Evolutionary conservation across 2,113 vertebrate species (phyloP), one percentile per base, ranked within the genome.

Genomic region (Salvelinus namaycush): DNA sequence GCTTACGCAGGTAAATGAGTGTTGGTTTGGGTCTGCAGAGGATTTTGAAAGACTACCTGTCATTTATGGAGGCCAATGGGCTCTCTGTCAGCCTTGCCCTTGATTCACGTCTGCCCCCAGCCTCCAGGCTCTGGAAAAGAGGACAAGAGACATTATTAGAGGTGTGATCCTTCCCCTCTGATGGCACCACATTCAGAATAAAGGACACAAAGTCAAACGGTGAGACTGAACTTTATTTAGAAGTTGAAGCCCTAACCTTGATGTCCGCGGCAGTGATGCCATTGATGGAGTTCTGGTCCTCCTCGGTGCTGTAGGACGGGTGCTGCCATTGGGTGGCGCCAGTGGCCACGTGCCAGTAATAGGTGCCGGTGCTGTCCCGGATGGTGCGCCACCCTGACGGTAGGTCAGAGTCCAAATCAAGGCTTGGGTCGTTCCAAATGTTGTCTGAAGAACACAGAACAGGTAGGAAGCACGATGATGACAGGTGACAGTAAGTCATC

Each of bases 251-350:
- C 51, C 44, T n/a, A 22, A 18, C 90, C 78, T 16, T 84, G 81
- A 4, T 70, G 69, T 81, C 79, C 73, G 70, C 27, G 60, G 76
- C 68, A 67, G 84, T 57, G 71, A 85, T 66, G 67, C 77, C 34
- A 16, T 62, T 68, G 77, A 48, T 51, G 72, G 66, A 7, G 48
- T 66, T 86, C 80, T 90, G 85, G 22, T 51, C 39, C 74, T 86
- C 86, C 3, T 83, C 44, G 0, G 83, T 34, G 1, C 81, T 87
- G 70, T 88, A 87, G 20, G 93, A 79, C 0, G 97, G 97, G 82
- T 96, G 97, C 68, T 98, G 96, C 97, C 97, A 99, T 81, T 99
- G 97, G 0, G 97, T 99, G 1, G 95, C 91, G 57, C 97, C 97
- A 0, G 95, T 97, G 2, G 97, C 95, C 78, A 98, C 95, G 8